phyloP scores from a whole-genome alignment of 1,140 invertebrate genomes.

The Sweltsa coloradensis region DNA sequence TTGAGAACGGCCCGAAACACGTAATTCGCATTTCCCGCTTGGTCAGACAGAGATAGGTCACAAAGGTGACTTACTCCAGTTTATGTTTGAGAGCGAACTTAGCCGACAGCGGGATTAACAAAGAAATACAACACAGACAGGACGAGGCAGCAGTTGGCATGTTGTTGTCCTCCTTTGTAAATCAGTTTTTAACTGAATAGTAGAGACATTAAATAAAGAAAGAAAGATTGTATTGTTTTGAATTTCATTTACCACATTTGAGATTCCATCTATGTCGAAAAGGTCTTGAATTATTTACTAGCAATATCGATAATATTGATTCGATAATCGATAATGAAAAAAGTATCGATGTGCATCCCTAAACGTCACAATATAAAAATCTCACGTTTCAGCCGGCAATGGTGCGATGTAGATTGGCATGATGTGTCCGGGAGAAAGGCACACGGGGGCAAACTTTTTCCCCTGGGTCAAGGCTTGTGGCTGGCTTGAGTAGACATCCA shows the following conservation, averaged over 20 bases:
- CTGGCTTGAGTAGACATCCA: slow-evolving; percentile 58
- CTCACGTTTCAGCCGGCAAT: slow-evolving; percentile 59
- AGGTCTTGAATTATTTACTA: slow-evolving; percentile 23
- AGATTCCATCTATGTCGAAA: too few relatives aligned
- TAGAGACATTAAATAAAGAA: slow-evolving; percentile 22
- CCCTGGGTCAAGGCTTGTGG: slow-evolving; percentile 52
- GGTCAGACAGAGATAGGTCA: too few relatives aligned
- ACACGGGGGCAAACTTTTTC: slow-evolving; percentile 58
- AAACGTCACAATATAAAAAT: slow-evolving; percentile 18
- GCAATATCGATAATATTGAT: slow-evolving; percentile 1
- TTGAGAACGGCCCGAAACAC: too few relatives aligned
- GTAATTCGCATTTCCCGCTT: too few relatives aligned
- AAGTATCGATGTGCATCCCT: slow-evolving; percentile 9
- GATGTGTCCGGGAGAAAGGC: slow-evolving; percentile 44
- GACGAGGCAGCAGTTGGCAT: slow-evolving; percentile 5
- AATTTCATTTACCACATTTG: too few relatives aligned
- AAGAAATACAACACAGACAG: too few relatives aligned
- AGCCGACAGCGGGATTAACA: too few relatives aligned
- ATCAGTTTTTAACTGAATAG: too few relatives aligned
- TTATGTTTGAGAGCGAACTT: too few relatives aligned
- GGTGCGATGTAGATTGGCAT: slow-evolving; percentile 66
- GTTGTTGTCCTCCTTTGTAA: too few relatives aligned
- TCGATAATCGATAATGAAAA: slow-evolving; percentile 7
- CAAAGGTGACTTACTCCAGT: slow-evolving; percentile 27
- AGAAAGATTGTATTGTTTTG: too few relatives aligned